These are phyloP conservation scores for Synergus laeviventris DNA, from an alignment of 2,888 invertebrate species.

Conservation along the genomic window DNA sequence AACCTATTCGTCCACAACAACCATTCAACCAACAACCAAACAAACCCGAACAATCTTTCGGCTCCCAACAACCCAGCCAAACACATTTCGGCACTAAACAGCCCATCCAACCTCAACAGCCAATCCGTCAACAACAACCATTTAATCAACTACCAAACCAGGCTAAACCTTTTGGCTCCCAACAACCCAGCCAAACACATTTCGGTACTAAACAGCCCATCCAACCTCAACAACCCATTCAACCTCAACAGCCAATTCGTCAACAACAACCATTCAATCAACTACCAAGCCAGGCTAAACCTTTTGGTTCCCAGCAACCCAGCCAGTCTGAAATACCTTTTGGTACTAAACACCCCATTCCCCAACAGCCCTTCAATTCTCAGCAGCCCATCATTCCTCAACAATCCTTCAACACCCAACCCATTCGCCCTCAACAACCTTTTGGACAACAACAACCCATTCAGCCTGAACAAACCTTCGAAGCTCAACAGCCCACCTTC, in stretches of 20 bases:
- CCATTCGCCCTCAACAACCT: conserved; percentile 60
- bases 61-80: not conserved
- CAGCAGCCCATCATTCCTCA: conserved; percentile 56
- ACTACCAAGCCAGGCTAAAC: conserved; percentile 50
- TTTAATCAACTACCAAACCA: conserved; percentile 61
- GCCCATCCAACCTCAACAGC: not conserved
- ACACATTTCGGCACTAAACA: not conserved
- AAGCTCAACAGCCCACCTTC: conserved; percentile 27
- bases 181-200: not conserved
- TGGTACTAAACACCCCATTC: conserved; percentile 39
- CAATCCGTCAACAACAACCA: conserved; percentile 61
- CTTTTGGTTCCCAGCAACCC: conserved; percentile 9
- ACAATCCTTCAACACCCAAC: conserved; percentile 44
- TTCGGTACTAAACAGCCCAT: not conserved
- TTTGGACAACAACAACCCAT: conserved; percentile 52
- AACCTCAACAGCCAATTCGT: conserved; percentile 55
- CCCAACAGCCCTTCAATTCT: conserved; percentile 61
- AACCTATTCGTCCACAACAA: conserved; percentile 62
- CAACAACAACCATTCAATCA: conserved; percentile 62
- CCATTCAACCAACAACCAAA: not conserved
- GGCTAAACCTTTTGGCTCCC: not conserved
- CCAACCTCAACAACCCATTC: not conserved
- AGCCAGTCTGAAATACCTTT: not conserved
- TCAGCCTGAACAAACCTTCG: conserved; percentile 58
- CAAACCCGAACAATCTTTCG: conserved; percentile 46